A percentile compares a stretch with the other conserved stretches of the same genome.
These are phyloP conservation scores for Melanotaenia duboulayi DNA, from an alignment of 2,113 vertebrate genomes.

Conservation along the genomic window DNA sequence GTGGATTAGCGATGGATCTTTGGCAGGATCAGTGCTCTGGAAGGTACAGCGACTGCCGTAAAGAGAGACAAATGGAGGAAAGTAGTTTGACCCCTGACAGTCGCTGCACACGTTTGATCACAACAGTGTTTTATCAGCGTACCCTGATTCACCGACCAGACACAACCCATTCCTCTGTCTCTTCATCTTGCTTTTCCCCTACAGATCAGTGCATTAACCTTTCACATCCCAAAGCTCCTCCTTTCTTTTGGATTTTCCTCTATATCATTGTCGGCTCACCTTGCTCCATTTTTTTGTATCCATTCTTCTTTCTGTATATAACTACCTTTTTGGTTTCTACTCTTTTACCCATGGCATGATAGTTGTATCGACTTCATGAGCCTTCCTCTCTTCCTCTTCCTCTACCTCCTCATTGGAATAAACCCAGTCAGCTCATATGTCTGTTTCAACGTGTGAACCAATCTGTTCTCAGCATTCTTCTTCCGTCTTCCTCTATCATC, in stretches of 20 bases:
- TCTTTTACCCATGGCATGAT: conserved; percentile 45
- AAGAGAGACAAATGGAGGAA: conserved; percentile 66
- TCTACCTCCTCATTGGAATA: conserved; percentile 41
- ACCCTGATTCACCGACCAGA: conserved; percentile 47
- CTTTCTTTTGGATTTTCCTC: conserved; percentile 53
- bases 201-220: conserved; percentile 78
- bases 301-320: conserved; percentile 24
- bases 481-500: not conserved
- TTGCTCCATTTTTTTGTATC: conserved; percentile 29
- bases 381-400: not conserved
- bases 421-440: conserved; percentile 68
- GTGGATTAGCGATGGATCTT: conserved; percentile 64
- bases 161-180: conserved; percentile 33
- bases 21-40: conserved; percentile 60
- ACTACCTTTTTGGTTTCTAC: conserved; percentile 38
- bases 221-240: conserved; percentile 61
- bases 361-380: conserved; percentile 59
- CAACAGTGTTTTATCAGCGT: conserved; percentile 52
- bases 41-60: conserved; percentile 49
- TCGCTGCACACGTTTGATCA: conserved; percentile 62
- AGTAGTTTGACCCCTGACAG: conserved; percentile 39
- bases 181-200: conserved; percentile 54
- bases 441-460: conserved; percentile 64
- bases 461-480: conserved; percentile 61
- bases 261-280: conserved; percentile 69